Evolutionary conservation across 2,113 vertebrate genomes (phyloP), one percentile per base, ranked within the genome.

Genomic region (Phyllostomus hastatus): DNA sequence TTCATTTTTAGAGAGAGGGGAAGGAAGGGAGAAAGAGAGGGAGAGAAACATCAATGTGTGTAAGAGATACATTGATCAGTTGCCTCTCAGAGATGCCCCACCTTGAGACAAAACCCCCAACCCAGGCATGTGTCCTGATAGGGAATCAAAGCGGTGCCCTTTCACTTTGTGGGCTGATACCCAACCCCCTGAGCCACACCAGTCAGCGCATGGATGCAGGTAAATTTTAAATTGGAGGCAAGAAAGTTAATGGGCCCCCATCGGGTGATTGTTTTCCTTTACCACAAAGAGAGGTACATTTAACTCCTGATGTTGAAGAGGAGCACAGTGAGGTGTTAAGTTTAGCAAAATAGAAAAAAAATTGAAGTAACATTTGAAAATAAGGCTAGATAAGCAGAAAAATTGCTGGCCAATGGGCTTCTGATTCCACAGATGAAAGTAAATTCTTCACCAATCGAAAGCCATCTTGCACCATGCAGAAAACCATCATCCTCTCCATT

Each of bases 341-440:
- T 46, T 85, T 87, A 90, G 41, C 28, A 79, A 87, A 82, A 38
- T n/a, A 5, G 16, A 52, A 79, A 72, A 72, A 89, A 41, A 19
- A 67, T 46, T 69, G n/a, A 72, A 89, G 38, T 33, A 14, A 31
- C 31, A 80, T n/a, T 88, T 79, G 88, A 94, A 89, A 95, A 85
- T 75, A 85, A 94, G 78, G 46, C 22, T 75, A 93, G 76, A 35
- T 54, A 91, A 90, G 88, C 43, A 69, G 66, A 94, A 94, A 96
- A 92, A 52, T 78, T 82, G 2, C 88, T 87, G n/a, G 19, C 6
- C 14, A 61, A 14, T 28, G 59, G 10, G 20, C 14, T 84, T 87
- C 69, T 89, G 76, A 95, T 76, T 76, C 22, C 19, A 81, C 66
- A 95, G 59, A 28, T 50, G 26, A 91, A 88, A 88, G 31, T 11